Conservation (phyloP, 2,888 invertebrate genomes). For the Drosophila fungiperda region DNA sequence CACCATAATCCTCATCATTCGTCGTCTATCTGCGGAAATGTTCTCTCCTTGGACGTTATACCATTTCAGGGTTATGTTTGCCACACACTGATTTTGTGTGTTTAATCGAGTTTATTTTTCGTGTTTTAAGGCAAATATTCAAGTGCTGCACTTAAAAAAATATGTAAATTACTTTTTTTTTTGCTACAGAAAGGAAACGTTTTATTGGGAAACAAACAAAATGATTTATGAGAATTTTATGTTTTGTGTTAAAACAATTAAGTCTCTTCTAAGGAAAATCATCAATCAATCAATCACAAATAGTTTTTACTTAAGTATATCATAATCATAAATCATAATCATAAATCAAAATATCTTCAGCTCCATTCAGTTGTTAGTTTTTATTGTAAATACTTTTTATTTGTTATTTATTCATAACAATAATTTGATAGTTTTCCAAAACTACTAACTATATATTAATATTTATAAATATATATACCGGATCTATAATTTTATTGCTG, state of each 20-base stretch:
- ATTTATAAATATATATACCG: neutral
- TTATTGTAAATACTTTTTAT: neutral
- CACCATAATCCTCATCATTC: conserved; percentile 2
- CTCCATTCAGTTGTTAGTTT: neutral
- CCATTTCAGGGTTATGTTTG: conserved; percentile 43
- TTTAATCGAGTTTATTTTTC: neutral
- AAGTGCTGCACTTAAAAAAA: neutral
- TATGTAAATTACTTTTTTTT: neutral
- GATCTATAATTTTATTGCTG: neutral
- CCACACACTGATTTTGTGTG: conserved; percentile 10
- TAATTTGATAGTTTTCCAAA: neutral
- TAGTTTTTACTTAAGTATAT: neutral
- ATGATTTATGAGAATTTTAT: neutral
- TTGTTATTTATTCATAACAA: neutral
- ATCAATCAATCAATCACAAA: neutral
- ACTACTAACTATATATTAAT: neutral
- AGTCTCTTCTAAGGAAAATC: neutral
- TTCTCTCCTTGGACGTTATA: conserved; percentile 27
- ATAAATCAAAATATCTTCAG: neutral
- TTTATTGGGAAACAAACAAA: neutral
- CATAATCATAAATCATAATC: too few species aligned
- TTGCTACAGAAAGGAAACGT: neutral
- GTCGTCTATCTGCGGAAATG: conserved; percentile 42
- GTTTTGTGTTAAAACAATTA: neutral
- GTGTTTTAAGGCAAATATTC: neutral